phyloP scores from a whole-genome alignment of 2,888 invertebrate species.

The Spilosoma lubricipeda region DNA sequence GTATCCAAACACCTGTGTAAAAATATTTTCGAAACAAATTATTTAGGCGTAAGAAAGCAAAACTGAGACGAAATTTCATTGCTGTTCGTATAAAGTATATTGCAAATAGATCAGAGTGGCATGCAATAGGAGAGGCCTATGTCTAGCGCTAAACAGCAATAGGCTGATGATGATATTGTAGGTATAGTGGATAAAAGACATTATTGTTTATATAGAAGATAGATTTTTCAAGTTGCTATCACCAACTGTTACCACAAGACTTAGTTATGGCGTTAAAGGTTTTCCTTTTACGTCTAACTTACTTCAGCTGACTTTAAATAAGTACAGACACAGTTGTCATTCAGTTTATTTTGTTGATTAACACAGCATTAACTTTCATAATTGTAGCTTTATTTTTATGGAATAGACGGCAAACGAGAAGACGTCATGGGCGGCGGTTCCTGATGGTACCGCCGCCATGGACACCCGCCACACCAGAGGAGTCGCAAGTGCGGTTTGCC shows the following conservation, averaged over 20 bases:
- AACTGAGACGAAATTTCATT: not conserved
- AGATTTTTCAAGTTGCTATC: not conserved
- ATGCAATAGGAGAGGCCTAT: no score
- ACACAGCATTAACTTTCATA: not conserved
- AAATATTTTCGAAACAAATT: not conserved
- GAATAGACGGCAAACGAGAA: no score
- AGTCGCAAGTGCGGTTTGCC: no score
- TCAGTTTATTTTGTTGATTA: no score
- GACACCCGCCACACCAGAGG: no score
- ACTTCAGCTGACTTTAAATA: not conserved
- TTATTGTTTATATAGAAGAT: not conserved
- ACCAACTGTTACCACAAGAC: not conserved
- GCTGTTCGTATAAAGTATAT: not conserved
- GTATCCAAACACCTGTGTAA: no score
- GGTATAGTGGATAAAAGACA: not conserved
- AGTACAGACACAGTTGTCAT: not conserved
- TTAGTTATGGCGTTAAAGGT: not conserved
- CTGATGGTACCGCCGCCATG: no score
- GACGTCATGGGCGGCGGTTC: no score
- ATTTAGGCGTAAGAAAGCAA: not conserved
- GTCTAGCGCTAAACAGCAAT: no score
- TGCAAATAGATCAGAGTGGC: no score
- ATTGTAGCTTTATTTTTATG: no score
- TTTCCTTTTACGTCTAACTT: not conserved
- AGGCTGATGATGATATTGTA: no score